Base-by-base conservation (phyloP, 2,888 invertebrate species). In the Andrena chrysosceles region DNA sequence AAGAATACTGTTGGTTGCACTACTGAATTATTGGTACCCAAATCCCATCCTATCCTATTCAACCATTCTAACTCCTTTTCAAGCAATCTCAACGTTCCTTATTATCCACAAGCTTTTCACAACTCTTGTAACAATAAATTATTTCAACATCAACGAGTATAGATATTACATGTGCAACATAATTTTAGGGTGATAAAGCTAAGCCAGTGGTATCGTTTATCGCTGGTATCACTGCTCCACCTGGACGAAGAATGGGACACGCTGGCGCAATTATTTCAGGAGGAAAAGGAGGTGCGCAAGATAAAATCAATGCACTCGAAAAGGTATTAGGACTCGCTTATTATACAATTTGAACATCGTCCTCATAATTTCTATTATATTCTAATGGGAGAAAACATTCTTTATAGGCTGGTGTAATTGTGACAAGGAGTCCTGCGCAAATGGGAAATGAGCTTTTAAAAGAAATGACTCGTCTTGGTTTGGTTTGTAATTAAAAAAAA, bases 261-360 rank as follows among this genome's bases (percentile, higher is more conserved):
- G 99, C 99, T 81, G 99, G 99, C 88, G 99, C 99, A 87, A 99
- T 99, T 91, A 99, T 99, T 93, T 98, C 99, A 0, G 99, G 99
- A 20, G 99, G 99, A 68, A 99, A 99, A 94, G 99, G 99, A 85
- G 99, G 99, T 73, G 99, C 99, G 77, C 97, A 98, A 95, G 99
- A 99, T 93, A 99, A 99, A 95, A 99, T 99, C 88, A 97, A 97
- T 91, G 99, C 99, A 77, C 95, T 99, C 84, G 97, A 97, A 95
- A 97, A 96, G 93, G 95, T 95, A 76, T 13, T 5, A 26, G 1
- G 29, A 13, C 20, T 8, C 13, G 35, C 5, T 63, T 29, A 26
- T 16, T 26, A 6, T 56, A 29, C 10, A 29, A 48, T n/a, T 20
- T 3, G 59, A 63, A 33, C n/a, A 64, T 42, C 4, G 10, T 10